Base-by-base conservation (phyloP, 1,140 invertebrate species). In the Capitella teleta region DNA sequence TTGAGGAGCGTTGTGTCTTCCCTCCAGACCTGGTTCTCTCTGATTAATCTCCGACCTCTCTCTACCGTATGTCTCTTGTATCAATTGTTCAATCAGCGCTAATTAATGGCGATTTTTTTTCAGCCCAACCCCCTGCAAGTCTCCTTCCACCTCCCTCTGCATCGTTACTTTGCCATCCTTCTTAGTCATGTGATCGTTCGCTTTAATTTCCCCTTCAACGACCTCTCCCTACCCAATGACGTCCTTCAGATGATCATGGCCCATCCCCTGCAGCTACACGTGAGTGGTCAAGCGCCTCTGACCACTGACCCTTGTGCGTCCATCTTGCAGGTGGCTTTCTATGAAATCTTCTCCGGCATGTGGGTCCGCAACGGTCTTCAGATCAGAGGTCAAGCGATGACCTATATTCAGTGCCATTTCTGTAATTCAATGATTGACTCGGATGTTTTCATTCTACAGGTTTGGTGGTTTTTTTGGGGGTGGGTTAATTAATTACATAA, bases 381-480 rank as follows among this genome's bases (percentile, higher is more conserved):
- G 77, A 96, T 97, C 57, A 91, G 91, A 72, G 91, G 91, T 12
- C 92, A 97, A 74, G 91, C 92, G 4, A 96, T 97, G 89, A 96
- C 93, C 18, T 98, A 97, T 66, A 90, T 96, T 56, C 93, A 97
- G 68, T 92, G 88, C 52, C 94, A 97, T 74, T 97, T 97, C 74
- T 95, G 90, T 74, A 95, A 94, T 71, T 95, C 91, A 1, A 94
- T 96, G 86, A 86, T 93, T 0, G 93, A 97, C 74, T 86, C 92
- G 60, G 93, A 97, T 76, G 76, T 97, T 32, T 97, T 89, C 74
- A 79, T 96, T 41, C 57, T 70, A 54, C 70, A 73, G 64, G 66
- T 69, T 52, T 52, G 25, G 40, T 16, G 38, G 21, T 24, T 21
- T 10, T 3, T 24, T 6, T 6, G 21, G 38, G 12, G 19, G 19